Base-by-base conservation (phyloP, 2,888 invertebrate genomes). In the Drosophila robusta region DNA sequence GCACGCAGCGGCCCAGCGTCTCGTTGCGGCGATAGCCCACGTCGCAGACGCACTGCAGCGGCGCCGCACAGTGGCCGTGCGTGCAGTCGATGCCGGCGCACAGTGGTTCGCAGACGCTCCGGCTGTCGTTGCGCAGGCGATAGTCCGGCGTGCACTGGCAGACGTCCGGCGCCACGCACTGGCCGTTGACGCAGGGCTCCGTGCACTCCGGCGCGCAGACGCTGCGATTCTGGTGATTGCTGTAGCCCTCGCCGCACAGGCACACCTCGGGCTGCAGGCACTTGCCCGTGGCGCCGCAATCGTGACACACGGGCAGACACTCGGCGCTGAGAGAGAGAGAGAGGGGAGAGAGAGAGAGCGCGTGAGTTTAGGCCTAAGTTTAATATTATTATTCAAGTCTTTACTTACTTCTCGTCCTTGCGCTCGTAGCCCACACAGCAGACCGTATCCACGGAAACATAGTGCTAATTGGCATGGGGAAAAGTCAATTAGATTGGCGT, bases 31-130 rank as follows among this genome's bases (percentile, higher is more conserved):
- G 50, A 36, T 90, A 92, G 42, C 94, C 95, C 2, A 91, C 78
- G 14, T 93, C 90, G 80, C 95, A 95, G 9, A 90, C 91, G 85
- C 95, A 95, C 0, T 92, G 90, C 54, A 94, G 93, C 0, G 94
- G 94, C 2, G 92, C 93, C 3, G 93, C 92, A 81, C 95, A 95
- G 34, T 92, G 84, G 0, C 93, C 93, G 66, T 93, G 91, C 1
- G 71, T 69, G 70, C 94, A 94, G 6, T 85, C 75, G 1, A 85
- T 16, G 18, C 4, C 69, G 7, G 71, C 50, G 75, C 93, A 93
- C 2, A 76, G 57, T 0, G 93, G 90, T 36, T 90, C 76, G 65
- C 93, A 93, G 0, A 84, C 78, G 0, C 66, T 80, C 9, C 41
- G 61, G 42, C 91, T 91, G 16, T 80, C 87, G 29, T 80, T 77